Percentiles rank a stretch among this genome's conserved stretches.
Conservation (phyloP, 2,797 vertebrate species). For the Lepus oiostolus region DNA sequence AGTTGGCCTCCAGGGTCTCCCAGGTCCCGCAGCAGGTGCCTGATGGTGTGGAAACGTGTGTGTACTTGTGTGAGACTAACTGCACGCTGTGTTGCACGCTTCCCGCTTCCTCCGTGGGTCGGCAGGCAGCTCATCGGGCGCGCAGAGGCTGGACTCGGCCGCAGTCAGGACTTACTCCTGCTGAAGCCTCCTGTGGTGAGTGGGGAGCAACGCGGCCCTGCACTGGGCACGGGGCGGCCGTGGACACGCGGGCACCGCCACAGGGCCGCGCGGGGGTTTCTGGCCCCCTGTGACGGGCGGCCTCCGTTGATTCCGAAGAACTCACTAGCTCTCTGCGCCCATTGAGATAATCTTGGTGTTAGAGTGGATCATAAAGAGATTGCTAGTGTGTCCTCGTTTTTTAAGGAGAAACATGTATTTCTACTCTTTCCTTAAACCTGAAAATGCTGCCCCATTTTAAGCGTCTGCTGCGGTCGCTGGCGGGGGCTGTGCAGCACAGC, state of each 20-base stretch:
- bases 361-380: not conserved
- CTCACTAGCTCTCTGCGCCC: not conserved
- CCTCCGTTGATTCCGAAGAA: not conserved
- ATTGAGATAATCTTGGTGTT: not conserved
- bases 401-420: not conserved
- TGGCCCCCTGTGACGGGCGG: not conserved
- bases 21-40: not conserved
- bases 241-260: not conserved
- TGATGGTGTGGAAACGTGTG: not conserved
- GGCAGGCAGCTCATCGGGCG: slow-evolving; percentile 94
- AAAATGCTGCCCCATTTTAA: not conserved
- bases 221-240: not conserved
- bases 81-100: slow-evolving; percentile 95
- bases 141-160: slow-evolving; percentile 98
- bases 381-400: not conserved
- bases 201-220: slow-evolving; percentile 73
- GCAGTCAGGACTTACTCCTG: slow-evolving; percentile 99
- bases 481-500: too few relatives aligned
- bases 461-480: not conserved
- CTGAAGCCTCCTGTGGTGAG: slow-evolving; percentile 93
- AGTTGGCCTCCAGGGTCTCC: not conserved
- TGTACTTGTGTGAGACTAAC: slow-evolving; percentile 90
- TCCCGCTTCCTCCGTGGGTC: slow-evolving; percentile 85
- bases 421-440: not conserved
- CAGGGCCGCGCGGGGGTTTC: not conserved